These are phyloP conservation scores for Diabrotica balteata DNA, from an alignment of 2,888 invertebrate species.

Conservation along the genomic window DNA sequence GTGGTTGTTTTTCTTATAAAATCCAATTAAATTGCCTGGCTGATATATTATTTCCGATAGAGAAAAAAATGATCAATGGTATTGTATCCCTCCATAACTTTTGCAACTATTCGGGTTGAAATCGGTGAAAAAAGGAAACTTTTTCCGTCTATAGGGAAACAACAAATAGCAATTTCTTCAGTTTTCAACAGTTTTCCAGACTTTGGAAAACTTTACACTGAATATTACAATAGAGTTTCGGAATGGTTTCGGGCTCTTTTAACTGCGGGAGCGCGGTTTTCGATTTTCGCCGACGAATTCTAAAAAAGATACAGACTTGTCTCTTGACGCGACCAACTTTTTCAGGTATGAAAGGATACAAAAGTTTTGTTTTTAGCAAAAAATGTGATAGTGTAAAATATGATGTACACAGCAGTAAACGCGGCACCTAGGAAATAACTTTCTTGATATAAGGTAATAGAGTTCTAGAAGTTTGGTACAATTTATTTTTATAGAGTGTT, in stretches of 20 bases:
- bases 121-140: conserved; percentile 10
- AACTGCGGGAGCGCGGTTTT: conserved; percentile 6
- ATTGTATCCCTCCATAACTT: conserved; percentile 5
- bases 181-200: conserved; percentile 8
- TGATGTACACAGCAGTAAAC: too few relatives aligned
- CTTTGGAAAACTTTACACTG: conserved; percentile 12
- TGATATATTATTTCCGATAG: not conserved
- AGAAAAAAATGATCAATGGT: conserved; percentile 1
- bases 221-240: conserved; percentile 15
- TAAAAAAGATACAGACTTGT: not conserved
- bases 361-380: too few relatives aligned
- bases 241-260: conserved; percentile 15
- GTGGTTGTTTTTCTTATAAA: too few relatives aligned
- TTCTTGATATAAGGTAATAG: too few relatives aligned
- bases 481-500: too few relatives aligned
- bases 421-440: too few relatives aligned
- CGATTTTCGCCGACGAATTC: conserved; percentile 9
- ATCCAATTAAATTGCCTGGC: not conserved
- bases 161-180: conserved; percentile 20
- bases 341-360: not conserved
- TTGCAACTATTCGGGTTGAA: conserved; percentile 1
- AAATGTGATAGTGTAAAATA: too few relatives aligned
- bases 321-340: not conserved
- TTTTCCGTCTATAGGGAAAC: conserved; percentile 20
- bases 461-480: too few relatives aligned